These are phyloP conservation scores for Austrolebias charrua DNA, from an alignment of 2,797 vertebrate genomes.

Conservation along the genomic window DNA sequence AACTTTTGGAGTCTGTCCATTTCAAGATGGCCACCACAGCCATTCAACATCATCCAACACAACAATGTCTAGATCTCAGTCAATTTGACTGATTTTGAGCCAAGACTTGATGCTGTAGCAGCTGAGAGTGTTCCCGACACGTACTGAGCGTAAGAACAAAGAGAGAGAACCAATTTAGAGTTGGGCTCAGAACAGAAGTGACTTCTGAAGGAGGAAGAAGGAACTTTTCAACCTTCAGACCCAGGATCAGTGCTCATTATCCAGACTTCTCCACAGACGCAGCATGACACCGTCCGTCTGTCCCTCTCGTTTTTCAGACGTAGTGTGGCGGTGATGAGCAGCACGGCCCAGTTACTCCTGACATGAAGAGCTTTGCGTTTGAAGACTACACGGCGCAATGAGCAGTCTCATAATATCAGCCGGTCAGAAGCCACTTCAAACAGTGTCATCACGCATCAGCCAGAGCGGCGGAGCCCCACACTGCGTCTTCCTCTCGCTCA, in stretches of 20 bases:
- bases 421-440: constrained; percentile 37
- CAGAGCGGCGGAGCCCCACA: constrained; percentile 6
- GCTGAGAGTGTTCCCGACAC: no score
- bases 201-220: neutral
- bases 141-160: neutral
- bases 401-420: constrained; percentile 33
- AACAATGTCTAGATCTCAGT: no score
- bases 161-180: neutral
- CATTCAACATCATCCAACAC: no score
- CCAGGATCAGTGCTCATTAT: constrained; percentile 32
- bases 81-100: no score
- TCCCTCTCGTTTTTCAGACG: constrained; percentile 17
- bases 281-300: constrained; percentile 14
- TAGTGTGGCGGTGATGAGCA: constrained; percentile 42
- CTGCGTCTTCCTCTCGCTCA: constrained; percentile 20
- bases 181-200: neutral
- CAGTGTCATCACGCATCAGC: constrained; percentile 33
- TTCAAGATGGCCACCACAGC: no score
- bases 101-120: no score
- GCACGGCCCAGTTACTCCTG: constrained; percentile 38
- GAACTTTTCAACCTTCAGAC: constrained; percentile 22
- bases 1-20: no score
- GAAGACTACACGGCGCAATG: constrained; percentile 27
- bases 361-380: constrained; percentile 58
- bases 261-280: constrained; percentile 17